These are phyloP conservation scores for Syngnathus rostellatus DNA, from an alignment of 2,797 vertebrate genomes.

Conservation along the genomic window DNA sequence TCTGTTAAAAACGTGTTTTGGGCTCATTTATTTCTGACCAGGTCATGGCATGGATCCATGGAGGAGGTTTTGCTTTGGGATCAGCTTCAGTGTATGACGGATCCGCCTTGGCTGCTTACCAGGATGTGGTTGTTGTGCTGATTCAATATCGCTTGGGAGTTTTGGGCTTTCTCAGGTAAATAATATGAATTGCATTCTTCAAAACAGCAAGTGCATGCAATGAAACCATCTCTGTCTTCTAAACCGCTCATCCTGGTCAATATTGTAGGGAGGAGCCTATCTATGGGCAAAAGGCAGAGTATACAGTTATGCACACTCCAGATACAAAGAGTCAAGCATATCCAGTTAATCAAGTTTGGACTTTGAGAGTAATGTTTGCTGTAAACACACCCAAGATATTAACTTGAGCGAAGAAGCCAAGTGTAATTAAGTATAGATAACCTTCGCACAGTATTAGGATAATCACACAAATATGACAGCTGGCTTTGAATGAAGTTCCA, in stretches of 20 bases:
- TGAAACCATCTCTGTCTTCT: not conserved
- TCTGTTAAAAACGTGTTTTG: not conserved
- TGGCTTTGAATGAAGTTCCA: no score
- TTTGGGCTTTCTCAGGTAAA: constrained; percentile 76
- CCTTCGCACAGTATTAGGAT: no score
- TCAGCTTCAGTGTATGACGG: constrained; percentile 63
- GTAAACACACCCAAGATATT: no score
- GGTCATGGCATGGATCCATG: constrained; percentile 82
- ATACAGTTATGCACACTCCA: not conserved
- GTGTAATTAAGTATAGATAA: no score
- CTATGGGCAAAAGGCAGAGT: no score
- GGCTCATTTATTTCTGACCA: constrained; percentile 22
- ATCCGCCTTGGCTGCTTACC: constrained; percentile 66
- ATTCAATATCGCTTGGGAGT: constrained; percentile 78
- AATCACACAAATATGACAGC: no score
- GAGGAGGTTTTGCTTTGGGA: constrained; percentile 52
- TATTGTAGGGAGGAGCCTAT: no score
- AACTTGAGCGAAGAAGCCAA: no score
- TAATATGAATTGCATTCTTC: not conserved
- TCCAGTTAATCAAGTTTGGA: no score
- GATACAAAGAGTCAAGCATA: no score
- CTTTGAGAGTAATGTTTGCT: no score
- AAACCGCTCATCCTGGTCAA: not conserved
- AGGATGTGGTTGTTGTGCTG: constrained; percentile 71
- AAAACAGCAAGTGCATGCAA: not conserved